Conservation (phyloP, 2,113 vertebrate species). For the Spea multiplicata region DNA sequence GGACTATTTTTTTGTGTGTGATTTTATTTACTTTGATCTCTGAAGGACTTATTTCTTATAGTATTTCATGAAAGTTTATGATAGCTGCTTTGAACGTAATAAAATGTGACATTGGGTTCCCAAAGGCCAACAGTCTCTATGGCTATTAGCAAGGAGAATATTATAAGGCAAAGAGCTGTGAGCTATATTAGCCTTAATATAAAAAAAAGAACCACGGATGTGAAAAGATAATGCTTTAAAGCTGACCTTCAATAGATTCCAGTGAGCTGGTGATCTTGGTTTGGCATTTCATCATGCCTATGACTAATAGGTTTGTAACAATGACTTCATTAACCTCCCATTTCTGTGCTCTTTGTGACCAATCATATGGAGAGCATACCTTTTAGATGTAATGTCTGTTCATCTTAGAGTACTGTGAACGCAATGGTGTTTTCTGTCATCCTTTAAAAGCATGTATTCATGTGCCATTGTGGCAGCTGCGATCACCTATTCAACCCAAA, state of each 20-base stretch:
- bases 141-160: conserved; percentile 8
- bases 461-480: conserved; percentile 23
- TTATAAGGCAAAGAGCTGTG: conserved; percentile 15
- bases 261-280: background rate
- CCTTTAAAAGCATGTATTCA: conserved; percentile 1
- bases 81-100: conserved; percentile 25
- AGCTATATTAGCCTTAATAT: background rate
- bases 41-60: conserved; percentile 22
- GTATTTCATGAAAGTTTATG: conserved; percentile 7
- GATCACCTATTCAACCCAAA: background rate
- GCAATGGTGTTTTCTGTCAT: conserved; percentile 9
- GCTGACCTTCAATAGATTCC: conserved; percentile 4
- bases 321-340: background rate
- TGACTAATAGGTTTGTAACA: background rate
- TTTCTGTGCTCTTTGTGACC: conserved; percentile 4
- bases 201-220: background rate
- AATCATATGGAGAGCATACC: background rate
- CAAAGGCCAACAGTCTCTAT: conserved; percentile 6
- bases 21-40: conserved; percentile 34
- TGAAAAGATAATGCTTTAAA: conserved; percentile 4
- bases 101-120: conserved; percentile 17
- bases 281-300: conserved; percentile 6
- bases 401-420: background rate
- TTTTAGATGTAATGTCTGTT: conserved; percentile 17
- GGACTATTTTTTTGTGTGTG: conserved; percentile 19